Evolutionary conservation across 2,113 vertebrate genomes (phyloP).

Genomic region (Hippocampus abdominalis): DNA sequence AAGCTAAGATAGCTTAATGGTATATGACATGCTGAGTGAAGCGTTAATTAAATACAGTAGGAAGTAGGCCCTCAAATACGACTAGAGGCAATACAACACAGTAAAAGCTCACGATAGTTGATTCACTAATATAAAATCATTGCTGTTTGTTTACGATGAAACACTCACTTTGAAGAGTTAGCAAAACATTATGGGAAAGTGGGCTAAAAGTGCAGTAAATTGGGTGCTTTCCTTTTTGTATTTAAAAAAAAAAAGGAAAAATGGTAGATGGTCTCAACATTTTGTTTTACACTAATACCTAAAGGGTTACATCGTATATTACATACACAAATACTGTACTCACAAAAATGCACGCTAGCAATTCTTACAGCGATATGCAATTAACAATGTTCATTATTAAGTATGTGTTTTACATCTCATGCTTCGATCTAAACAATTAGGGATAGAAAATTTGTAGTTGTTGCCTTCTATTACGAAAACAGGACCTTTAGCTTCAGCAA

Average conservation of each 20-base stretch:
- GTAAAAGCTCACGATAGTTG: neutral
- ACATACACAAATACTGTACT: neutral
- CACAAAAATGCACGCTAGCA: neutral
- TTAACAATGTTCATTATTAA: neutral
- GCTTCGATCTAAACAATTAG: neutral
- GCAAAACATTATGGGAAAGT: neutral
- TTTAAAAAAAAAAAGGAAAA: neutral
- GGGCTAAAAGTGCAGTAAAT: neutral
- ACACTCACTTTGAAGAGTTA: neutral
- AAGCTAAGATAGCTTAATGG: conserved; percentile 49
- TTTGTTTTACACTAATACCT: neutral
- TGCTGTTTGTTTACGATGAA: neutral
- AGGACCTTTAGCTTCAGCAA: neutral
- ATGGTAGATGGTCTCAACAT: neutral
- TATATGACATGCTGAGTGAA: conserved; percentile 58
- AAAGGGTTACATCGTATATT: neutral
- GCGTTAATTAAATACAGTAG: conserved; percentile 47
- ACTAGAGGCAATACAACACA: neutral
- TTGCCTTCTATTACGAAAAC: neutral
- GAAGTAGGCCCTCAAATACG: neutral
- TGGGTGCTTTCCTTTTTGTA: neutral
- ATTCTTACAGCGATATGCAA: neutral
- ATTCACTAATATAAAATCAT: neutral
- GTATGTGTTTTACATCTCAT: neutral
- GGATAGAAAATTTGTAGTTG: neutral